A percentile compares a stretch with the other conserved stretches of the same genome.
Conservation (phyloP, 92 coral and sea anemone species). For the Scolanthus callimorphus region DNA sequence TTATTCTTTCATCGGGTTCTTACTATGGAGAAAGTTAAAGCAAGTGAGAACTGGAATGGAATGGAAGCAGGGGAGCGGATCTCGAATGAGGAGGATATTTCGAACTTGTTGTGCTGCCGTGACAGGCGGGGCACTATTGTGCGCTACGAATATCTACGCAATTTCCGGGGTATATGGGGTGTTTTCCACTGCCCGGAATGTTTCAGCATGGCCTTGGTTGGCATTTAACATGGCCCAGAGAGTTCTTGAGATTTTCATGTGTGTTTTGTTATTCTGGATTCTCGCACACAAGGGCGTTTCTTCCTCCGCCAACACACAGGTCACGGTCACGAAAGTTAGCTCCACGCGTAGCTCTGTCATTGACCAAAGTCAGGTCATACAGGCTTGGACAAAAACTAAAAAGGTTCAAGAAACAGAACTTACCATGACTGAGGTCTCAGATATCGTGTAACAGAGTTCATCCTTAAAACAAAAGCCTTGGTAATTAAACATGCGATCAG, state of each 20-base stretch:
- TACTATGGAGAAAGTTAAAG: conserved; percentile 52
- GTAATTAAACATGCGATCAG: too few relatives aligned
- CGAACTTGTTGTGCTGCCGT: conserved; percentile 59
- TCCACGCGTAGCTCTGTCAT: too few relatives aligned
- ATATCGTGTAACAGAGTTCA: too few relatives aligned
- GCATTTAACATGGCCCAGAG: conserved; percentile 54
- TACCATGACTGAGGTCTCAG: too few relatives aligned
- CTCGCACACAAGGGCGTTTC: conserved; percentile 5
- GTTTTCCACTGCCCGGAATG: conserved; percentile 41
- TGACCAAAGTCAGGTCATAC: too few relatives aligned
- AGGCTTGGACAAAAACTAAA: too few relatives aligned
- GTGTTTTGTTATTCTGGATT: conserved; percentile 22
- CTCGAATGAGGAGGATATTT: conserved; percentile 43
- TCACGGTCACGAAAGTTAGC: background rate
- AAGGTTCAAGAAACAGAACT: too few relatives aligned
- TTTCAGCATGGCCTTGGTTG: conserved; percentile 79
- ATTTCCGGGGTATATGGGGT: conserved; percentile 65
- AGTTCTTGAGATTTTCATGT: conserved; percentile 59
- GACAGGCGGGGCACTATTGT: conserved; percentile 48
- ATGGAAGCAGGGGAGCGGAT: conserved; percentile 4
- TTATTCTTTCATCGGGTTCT: conserved; percentile 41
- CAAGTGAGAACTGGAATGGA: conserved; percentile 1
- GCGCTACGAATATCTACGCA: conserved; percentile 52
- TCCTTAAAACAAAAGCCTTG: too few relatives aligned
- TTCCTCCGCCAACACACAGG: background rate